A percentile compares a stretch with the other conserved stretches of the same genome.
Conservation (phyloP, 2,888 invertebrate genomes). For the Cataglyphis albicans region DNA sequence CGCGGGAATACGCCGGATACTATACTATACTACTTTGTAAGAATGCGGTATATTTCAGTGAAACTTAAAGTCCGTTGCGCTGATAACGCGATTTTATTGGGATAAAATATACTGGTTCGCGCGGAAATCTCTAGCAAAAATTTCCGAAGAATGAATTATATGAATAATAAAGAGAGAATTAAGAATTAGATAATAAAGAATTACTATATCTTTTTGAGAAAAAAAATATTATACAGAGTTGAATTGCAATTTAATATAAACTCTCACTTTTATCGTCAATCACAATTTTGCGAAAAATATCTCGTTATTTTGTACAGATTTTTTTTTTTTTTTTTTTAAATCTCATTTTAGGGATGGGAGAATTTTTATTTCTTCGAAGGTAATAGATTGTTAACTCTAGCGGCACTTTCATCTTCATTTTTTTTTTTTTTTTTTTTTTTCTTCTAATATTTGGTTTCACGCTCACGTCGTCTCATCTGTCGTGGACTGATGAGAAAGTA, state of each 20-base stretch:
- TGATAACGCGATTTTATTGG: neutral
- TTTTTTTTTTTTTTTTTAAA: neutral
- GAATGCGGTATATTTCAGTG: slow-evolving; percentile 12
- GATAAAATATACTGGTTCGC: neutral
- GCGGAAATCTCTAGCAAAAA: neutral
- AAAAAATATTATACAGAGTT: neutral
- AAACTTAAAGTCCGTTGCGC: neutral
- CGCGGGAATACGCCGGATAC: too few relatives aligned
- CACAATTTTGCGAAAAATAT: neutral
- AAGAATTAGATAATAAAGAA: neutral
- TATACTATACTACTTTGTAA: neutral
- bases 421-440: neutral
- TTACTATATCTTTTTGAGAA: neutral
- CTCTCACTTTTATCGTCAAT: neutral
- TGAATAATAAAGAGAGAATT: neutral
- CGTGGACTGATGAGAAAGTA: slow-evolving; percentile 65
- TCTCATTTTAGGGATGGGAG: neutral
- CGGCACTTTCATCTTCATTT: neutral
- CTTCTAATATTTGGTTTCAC: slow-evolving; percentile 16
- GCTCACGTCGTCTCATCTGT: slow-evolving; percentile 50
- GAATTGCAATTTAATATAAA: neutral
- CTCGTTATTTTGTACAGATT: neutral
- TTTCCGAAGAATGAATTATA: too few relatives aligned
- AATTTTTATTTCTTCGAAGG: neutral
- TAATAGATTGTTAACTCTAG: slow-evolving; percentile 1